A percentile compares a stretch with the other conserved stretches of the same genome.
phyloP scores from a whole-genome alignment of 2,888 invertebrate species.

The Erebia aethiops region DNA sequence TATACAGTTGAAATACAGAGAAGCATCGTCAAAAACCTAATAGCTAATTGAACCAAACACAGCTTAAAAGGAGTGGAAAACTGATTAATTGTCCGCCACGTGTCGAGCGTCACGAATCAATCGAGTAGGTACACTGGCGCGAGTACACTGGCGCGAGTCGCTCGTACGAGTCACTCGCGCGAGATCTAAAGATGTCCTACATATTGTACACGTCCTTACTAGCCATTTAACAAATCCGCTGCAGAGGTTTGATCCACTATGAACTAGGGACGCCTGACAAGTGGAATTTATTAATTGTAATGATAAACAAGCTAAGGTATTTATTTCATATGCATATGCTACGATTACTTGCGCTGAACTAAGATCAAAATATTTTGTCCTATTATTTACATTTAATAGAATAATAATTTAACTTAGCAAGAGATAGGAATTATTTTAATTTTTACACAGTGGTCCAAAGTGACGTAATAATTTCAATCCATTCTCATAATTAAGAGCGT shows the following conservation, averaged over 20 bases:
- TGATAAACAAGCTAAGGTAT: too few species aligned
- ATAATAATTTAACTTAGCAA: too few species aligned
- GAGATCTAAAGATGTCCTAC: constrained; percentile 7
- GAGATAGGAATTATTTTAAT: too few species aligned
- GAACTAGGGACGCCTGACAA: not conserved
- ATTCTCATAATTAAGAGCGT: too few species aligned
- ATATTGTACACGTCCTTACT: constrained; percentile 2
- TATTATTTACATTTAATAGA: not conserved
- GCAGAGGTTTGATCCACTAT: not conserved
- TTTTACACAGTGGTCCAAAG: too few species aligned
- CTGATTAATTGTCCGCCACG: not conserved
- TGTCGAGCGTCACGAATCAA: not conserved
- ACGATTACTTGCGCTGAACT: too few species aligned
- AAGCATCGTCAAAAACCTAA: not conserved
- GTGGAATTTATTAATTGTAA: not conserved
- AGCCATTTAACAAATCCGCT: not conserved
- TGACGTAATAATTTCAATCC: too few species aligned
- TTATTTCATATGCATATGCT: too few species aligned
- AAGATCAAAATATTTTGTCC: too few species aligned
- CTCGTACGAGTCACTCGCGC: not conserved
- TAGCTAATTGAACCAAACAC: not conserved
- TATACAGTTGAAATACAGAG: not conserved
- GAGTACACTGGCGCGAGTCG: not conserved
- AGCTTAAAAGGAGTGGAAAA: constrained; percentile 4
- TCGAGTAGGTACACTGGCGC: constrained; percentile 5